Evolutionary conservation across 2,888 invertebrate genomes (phyloP), one percentile per base, ranked within the genome.

Genomic region (Drosophila borborema): DNA sequence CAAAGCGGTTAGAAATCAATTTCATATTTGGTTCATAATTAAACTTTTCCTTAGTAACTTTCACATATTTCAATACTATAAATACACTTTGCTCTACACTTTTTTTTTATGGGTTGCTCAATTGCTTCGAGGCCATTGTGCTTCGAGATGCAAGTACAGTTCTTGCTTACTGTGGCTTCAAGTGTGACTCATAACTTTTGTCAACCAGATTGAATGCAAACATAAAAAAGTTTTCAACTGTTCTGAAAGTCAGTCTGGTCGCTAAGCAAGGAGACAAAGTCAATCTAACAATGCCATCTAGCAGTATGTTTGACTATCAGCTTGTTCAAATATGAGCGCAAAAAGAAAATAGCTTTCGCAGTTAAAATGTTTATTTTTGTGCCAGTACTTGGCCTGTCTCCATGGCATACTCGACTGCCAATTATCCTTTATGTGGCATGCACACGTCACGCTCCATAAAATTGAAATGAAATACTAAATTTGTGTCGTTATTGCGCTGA

Each of bases 401-500:
- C 28, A 43, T 80, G 66, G 71, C 46, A 71, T 59, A 53, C 55
- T 64, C 68, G 28, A 55, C 59, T 68, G 82, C 65, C 89, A 84
- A 84, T 88, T 87, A 77, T 87, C 80, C 86, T 74, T 85, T 87
- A 73, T 79, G 73, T 45, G 58, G 64, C 66, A 54, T 63, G 68
- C 90, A 77, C 74, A 68, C 68, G 82, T 82, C 77, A 89, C 82
- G 88, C 82, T 70, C 74, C 74, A 90, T 85, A 88, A 90, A 89
- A 80, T 71, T 82, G 82, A 88, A 89, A 85, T 89, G 82, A 85
- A 87, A 85, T 77, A 90, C 77, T 89, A 85, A 82, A 89, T 72
- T 85, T 72, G 64, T 41, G 74, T 87, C 85, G 77, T 89, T 87
- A 76, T 72, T 72, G 65, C 72, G 62, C 77, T 84, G 88, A 85